Conservation (phyloP, 2,113 vertebrate genomes). For the Campylomormyrus numenius region DNA sequence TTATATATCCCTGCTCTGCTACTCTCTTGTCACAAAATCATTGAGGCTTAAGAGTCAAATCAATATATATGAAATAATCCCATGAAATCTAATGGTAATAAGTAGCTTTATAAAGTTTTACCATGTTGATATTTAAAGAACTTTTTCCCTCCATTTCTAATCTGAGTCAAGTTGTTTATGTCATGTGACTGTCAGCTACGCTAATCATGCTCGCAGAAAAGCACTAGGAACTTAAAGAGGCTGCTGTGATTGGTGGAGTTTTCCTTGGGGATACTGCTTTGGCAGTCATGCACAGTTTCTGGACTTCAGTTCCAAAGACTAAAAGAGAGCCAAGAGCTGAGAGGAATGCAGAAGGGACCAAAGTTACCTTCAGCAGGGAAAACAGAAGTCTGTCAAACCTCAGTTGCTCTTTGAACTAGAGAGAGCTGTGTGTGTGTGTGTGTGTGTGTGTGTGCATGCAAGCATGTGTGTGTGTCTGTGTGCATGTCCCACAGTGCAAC, state of each 20-base stretch:
- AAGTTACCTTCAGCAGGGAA: neutral
- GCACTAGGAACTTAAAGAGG: neutral
- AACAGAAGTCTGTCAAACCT: neutral
- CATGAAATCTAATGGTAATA: slow-evolving; percentile 31
- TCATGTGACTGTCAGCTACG: neutral
- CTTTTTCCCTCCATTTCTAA: neutral
- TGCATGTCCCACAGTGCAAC: slow-evolving; percentile 2
- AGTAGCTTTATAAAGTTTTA: neutral
- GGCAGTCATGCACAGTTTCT: neutral
- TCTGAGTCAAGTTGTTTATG: neutral
- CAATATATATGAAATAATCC: slow-evolving; percentile 41
- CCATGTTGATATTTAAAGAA: neutral
- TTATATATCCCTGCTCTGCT: slow-evolving; percentile 27
- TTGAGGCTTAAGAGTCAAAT: slow-evolving; percentile 46
- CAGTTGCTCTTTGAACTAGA: neutral
- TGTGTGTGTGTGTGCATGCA: neutral
- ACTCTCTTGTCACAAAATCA: slow-evolving; percentile 40
- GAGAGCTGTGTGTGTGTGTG: neutral
- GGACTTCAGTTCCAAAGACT: neutral
- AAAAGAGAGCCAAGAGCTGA: neutral
- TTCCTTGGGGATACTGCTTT: neutral
- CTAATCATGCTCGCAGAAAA: neutral
- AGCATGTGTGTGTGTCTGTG: neutral
- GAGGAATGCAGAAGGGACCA: neutral
- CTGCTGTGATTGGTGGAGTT: neutral